Percentiles rank a stretch among this genome's conserved stretches.
Conservation (phyloP, 2,888 invertebrate genomes). For the Dusona sp. region DNA sequence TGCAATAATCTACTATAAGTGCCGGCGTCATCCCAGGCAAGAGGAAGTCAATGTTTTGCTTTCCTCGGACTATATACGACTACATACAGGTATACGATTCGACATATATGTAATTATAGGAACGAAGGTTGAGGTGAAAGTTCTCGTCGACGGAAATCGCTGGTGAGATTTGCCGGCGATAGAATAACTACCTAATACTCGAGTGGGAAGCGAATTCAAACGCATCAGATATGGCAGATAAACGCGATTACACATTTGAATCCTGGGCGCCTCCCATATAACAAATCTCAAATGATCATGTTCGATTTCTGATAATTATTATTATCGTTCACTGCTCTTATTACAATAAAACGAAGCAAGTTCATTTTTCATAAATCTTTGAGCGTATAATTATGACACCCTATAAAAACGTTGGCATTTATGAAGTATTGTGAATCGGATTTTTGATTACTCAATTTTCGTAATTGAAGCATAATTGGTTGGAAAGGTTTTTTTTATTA, state of each 20-base stretch:
- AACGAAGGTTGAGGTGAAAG: background rate
- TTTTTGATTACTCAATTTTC: background rate
- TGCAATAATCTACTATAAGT: conserved; percentile 49
- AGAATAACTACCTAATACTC: conserved; percentile 35
- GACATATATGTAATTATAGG: background rate
- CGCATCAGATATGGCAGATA: background rate
- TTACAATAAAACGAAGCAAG: background rate
- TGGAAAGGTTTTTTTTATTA: background rate
- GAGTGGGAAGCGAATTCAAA: conserved; percentile 37
- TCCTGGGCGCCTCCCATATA: background rate
- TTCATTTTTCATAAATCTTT: background rate
- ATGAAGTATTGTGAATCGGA: no score
- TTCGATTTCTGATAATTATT: background rate
- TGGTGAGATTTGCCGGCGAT: conserved; percentile 33
- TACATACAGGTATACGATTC: conserved; percentile 1
- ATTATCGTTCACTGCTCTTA: background rate
- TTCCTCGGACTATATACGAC: conserved; percentile 1
- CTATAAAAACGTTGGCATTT: no score
- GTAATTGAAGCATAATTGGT: background rate
- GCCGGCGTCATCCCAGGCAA: background rate
- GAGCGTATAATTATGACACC: no score
- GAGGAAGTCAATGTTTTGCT: conserved; percentile 13
- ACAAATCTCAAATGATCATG: background rate
- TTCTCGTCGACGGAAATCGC: conserved; percentile 53
- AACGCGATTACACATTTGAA: background rate